Conservation (phyloP, 2,888 invertebrate species). For the Erynnis tages region DNA sequence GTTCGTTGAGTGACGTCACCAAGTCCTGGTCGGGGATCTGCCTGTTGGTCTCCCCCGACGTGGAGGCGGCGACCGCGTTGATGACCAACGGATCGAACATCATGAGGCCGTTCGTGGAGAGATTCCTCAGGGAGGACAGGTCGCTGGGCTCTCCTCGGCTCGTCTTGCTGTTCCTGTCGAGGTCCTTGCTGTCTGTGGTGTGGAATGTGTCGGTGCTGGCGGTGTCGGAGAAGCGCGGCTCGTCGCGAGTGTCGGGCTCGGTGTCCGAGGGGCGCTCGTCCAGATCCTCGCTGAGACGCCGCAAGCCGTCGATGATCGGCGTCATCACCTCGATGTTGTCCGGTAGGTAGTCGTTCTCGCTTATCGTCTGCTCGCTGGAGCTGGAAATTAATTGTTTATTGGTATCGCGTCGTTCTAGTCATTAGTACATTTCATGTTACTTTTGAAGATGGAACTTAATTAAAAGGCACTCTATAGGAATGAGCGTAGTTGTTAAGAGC, state of each 20-base stretch:
- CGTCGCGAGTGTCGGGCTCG: conserved; percentile 37
- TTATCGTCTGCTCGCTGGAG: conserved; percentile 64
- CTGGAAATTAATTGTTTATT: too few species aligned
- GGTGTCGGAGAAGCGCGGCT: conserved; percentile 40
- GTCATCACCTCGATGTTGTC: conserved; percentile 77
- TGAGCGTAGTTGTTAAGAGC: too few species aligned
- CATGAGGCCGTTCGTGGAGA: conserved; percentile 73
- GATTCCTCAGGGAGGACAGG: conserved; percentile 63
- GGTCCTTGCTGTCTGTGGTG: conserved; percentile 47
- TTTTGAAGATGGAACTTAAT: too few species aligned
- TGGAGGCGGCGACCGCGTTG: conserved; percentile 59
- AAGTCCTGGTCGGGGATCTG: conserved; percentile 70
- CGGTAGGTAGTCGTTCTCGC: conserved; percentile 70
- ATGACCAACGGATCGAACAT: conserved; percentile 77
- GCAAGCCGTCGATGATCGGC: conserved; percentile 70
- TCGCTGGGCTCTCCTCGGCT: conserved; percentile 63
- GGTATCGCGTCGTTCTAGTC: too few species aligned
- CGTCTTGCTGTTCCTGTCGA: conserved; percentile 54
- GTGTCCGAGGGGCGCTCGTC: conserved; percentile 43
- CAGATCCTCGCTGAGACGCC: conserved; percentile 52
- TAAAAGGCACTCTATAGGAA: too few species aligned
- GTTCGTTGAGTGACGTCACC: conserved; percentile 74
- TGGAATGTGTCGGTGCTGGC: conserved; percentile 63
- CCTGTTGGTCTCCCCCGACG: conserved; percentile 51
- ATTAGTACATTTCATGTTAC: too few species aligned